phyloP scores from a whole-genome alignment of 2,888 invertebrate species.

The Megalurothrips usitatus region DNA sequence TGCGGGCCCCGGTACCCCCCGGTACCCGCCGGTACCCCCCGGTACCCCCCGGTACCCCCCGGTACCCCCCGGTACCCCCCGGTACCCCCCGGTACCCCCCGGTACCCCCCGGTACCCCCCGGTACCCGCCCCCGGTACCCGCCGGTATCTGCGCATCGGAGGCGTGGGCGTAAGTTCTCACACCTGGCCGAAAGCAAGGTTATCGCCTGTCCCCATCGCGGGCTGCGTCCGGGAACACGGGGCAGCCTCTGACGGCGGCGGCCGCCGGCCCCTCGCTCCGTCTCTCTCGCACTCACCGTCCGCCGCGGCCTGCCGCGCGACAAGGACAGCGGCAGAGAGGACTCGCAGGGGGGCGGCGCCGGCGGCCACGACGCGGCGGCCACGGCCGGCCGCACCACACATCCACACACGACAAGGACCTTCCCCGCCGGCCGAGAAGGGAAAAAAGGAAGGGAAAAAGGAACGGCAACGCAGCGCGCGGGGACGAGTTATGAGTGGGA shows the following conservation, averaged over 20 bases:
- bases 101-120: not conserved
- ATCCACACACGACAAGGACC: too few relatives aligned
- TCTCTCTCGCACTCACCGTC: not conserved
- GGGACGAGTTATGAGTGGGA: conserved; percentile 11
- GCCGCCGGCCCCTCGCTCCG: not conserved
- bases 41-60: not conserved
- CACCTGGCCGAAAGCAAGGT: conserved; percentile 25
- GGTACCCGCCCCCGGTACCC: not conserved
- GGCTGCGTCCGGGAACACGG: too few relatives aligned
- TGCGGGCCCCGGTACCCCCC: not conserved
- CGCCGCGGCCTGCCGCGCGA: not conserved
- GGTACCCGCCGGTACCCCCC: not conserved
- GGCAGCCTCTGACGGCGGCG: too few relatives aligned
- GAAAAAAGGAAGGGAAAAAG: not conserved
- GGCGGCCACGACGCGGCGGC: not conserved
- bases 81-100: not conserved
- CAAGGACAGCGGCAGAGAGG: conserved; percentile 1
- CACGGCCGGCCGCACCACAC: not conserved
- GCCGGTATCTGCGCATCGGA: conserved; percentile 15
- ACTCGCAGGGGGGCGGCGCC: not conserved
- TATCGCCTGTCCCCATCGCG: conserved; percentile 19
- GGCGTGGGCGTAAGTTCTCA: conserved; percentile 25
- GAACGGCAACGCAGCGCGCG: not conserved
- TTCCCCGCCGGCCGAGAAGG: too few relatives aligned
- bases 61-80: too few relatives aligned